These are phyloP conservation scores for Trisateles emortualis DNA, from an alignment of 2,888 invertebrate species.

Conservation along the genomic window DNA sequence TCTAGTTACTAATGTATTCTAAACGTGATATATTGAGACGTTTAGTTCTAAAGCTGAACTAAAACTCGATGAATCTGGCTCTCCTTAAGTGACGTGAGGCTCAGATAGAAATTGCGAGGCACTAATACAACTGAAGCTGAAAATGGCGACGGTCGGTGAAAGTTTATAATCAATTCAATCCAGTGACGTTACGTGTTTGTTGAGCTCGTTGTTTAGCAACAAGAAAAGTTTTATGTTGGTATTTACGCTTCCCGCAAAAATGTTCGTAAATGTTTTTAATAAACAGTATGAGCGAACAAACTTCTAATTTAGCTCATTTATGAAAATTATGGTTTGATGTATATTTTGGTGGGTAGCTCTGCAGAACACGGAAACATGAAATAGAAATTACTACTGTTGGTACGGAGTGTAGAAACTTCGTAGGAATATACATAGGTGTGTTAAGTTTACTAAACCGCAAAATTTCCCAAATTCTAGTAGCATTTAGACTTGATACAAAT, in stretches of 20 bases:
- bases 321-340: constrained; percentile 35
- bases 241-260: constrained; percentile 31
- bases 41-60: constrained; percentile 34
- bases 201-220: constrained; percentile 61
- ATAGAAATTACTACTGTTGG: constrained; percentile 29
- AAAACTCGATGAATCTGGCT: constrained; percentile 31
- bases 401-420: constrained; percentile 26
- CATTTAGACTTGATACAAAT: no score
- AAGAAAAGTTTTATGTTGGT: constrained; percentile 58
- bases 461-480: no score
- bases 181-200: constrained; percentile 59
- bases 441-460: no score
- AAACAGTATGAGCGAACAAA: constrained; percentile 51
- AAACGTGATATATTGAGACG: constrained; percentile 39
- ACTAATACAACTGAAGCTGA: constrained; percentile 32
- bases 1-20: constrained; percentile 43
- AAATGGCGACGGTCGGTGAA: constrained; percentile 45
- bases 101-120: constrained; percentile 25
- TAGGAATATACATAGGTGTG: neutral
- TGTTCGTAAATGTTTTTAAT: constrained; percentile 55
- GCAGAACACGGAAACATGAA: constrained; percentile 32
- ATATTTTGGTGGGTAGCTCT: constrained; percentile 31
- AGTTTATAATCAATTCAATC: constrained; percentile 74
- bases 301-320: constrained; percentile 54
- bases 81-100: constrained; percentile 26